These are phyloP conservation scores for Pardalotus punctatus DNA, from an alignment of 2,113 vertebrate genomes.

Conservation along the genomic window DNA sequence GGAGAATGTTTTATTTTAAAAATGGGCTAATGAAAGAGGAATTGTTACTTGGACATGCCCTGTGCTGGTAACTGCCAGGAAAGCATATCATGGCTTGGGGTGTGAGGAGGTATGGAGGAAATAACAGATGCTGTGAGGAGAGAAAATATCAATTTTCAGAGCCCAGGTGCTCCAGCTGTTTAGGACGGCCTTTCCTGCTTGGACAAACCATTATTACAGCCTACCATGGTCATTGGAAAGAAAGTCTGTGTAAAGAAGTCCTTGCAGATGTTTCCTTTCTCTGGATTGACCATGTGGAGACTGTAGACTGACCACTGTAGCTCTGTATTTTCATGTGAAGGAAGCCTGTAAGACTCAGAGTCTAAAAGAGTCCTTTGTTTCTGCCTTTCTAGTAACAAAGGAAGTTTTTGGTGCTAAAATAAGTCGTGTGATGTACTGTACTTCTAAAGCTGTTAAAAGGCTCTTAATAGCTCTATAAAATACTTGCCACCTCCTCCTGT, in stretches of 20 bases:
- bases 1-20: neutral
- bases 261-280: neutral
- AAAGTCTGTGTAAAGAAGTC: neutral
- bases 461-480: slow-evolving; percentile 72
- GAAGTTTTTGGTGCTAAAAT: slow-evolving; percentile 63
- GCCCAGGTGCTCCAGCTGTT: neutral
- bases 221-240: neutral
- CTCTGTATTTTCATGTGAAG: neutral
- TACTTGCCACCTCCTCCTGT: slow-evolving; percentile 59
- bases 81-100: neutral
- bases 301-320: neutral
- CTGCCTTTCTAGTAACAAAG: slow-evolving; percentile 41
- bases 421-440: slow-evolving; percentile 54
- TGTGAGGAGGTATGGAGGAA: neutral
- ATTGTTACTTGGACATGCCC: neutral
- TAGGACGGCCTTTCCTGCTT: neutral
- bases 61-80: neutral
- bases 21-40: neutral
- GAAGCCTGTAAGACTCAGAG: neutral
- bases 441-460: slow-evolving; percentile 70
- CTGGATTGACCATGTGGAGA: neutral
- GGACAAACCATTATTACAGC: neutral
- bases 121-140: neutral
- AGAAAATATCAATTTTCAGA: neutral
- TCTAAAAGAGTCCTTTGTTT: neutral